Percentiles rank a stretch among this genome's conserved stretches.
Evolutionary conservation across 2,797 vertebrate species (phyloP).

Genomic region (Poecilia wingei): DNA sequence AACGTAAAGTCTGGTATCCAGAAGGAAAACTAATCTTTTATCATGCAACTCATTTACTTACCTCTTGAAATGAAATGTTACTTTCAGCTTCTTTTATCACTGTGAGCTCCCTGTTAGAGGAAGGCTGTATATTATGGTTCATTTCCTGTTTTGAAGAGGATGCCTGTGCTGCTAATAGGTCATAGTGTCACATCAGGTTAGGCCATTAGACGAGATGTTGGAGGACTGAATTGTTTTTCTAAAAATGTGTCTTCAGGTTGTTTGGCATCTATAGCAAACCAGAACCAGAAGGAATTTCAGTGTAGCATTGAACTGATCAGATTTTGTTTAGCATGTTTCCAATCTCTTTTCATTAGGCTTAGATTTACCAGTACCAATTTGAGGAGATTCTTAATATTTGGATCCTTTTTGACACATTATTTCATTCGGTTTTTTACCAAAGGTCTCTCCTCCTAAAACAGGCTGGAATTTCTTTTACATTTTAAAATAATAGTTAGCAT

Average conservation of each 20-base stretch:
- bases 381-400: background rate
- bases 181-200: conserved; percentile 26
- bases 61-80: conserved; percentile 3
- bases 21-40: conserved; percentile 45
- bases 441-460: too few relatives aligned
- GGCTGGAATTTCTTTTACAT: background rate
- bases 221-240: background rate
- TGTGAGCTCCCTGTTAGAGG: conserved; percentile 31
- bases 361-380: background rate
- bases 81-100: conserved; percentile 21
- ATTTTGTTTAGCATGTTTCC: background rate
- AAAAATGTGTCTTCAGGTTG: conserved; percentile 1
- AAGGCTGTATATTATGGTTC: conserved; percentile 54
- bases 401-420: too few relatives aligned
- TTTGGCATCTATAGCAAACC: background rate
- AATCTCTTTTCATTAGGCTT: background rate
- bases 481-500: background rate
- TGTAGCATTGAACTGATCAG: background rate
- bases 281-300: background rate
- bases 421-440: too few relatives aligned
- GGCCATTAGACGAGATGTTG: conserved; percentile 16
- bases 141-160: conserved; percentile 65
- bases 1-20: conserved; percentile 23
- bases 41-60: conserved; percentile 34
- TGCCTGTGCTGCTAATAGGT: conserved; percentile 19